These are phyloP conservation scores for Serrognathus titanus DNA, from an alignment of 2,888 invertebrate species.

Conservation along the genomic window DNA sequence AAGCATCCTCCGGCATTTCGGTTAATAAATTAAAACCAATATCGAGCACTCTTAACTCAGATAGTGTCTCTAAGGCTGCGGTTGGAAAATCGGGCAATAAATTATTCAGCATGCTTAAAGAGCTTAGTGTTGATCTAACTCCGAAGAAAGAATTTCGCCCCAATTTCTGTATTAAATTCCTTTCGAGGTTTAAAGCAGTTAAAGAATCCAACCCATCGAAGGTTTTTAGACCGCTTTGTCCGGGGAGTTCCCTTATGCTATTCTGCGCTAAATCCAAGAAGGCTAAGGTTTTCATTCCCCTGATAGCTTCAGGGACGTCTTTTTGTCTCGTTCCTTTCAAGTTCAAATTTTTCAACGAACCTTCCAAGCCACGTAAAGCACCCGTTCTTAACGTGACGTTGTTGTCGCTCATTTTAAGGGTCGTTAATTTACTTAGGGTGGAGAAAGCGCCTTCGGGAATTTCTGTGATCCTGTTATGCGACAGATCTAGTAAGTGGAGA, in stretches of 20 bases:
- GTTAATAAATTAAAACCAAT: slow-evolving; percentile 89
- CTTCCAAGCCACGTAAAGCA: slow-evolving; percentile 77
- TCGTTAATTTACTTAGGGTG: slow-evolving; percentile 69
- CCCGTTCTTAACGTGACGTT: slow-evolving; percentile 69
- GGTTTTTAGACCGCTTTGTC: slow-evolving; percentile 57
- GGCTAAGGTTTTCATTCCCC: slow-evolving; percentile 73
- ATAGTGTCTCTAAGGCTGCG: slow-evolving; percentile 70
- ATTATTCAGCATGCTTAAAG: slow-evolving; percentile 85
- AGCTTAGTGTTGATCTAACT: slow-evolving; percentile 77
- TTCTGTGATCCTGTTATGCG: slow-evolving; percentile 71
- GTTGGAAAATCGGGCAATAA: slow-evolving; percentile 83
- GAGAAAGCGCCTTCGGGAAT: slow-evolving; percentile 75
- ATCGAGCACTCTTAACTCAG: slow-evolving; percentile 82
- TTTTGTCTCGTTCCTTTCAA: slow-evolving; percentile 83
- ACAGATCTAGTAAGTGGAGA: slow-evolving; percentile 78
- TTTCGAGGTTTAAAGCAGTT: slow-evolving; percentile 82
- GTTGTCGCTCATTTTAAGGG: slow-evolving; percentile 83
- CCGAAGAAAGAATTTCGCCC: slow-evolving; percentile 75
- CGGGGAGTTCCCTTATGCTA: slow-evolving; percentile 74
- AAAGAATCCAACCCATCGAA: slow-evolving; percentile 78
- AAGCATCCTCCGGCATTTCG: slow-evolving; percentile 75
- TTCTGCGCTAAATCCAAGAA: slow-evolving; percentile 89
- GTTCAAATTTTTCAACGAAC: slow-evolving; percentile 81
- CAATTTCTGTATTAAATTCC: slow-evolving; percentile 79
- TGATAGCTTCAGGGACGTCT: slow-evolving; percentile 73